Evolutionary conservation across 2,113 vertebrate species (phyloP).

Genomic region (Mandrillus leucophaeus): DNA sequence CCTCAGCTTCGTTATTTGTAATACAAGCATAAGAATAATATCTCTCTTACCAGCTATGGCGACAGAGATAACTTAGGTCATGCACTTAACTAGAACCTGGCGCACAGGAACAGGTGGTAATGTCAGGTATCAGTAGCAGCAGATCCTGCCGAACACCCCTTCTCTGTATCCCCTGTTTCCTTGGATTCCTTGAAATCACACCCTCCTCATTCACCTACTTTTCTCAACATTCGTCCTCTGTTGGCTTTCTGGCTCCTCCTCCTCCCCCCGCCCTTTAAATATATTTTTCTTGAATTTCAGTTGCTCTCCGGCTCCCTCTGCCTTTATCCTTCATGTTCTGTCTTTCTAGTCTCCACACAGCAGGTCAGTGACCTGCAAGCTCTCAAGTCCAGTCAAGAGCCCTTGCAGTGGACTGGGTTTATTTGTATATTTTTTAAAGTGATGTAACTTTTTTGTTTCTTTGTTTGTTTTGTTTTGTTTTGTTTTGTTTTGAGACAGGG

Average conservation of each 20-base stretch:
- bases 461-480: too few relatives aligned
- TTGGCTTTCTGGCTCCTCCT: neutral
- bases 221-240: neutral
- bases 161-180: neutral
- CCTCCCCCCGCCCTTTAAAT: neutral
- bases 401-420: accelerated
- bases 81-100: neutral
- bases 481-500: too few relatives aligned
- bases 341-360: neutral
- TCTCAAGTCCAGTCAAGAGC: accelerated
- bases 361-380: neutral
- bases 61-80: neutral
- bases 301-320: neutral
- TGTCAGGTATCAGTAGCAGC: neutral
- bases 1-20: neutral
- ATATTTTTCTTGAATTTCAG: neutral
- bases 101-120: neutral
- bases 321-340: neutral
- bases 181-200: neutral
- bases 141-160: neutral
- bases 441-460: neutral
- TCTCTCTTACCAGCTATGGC: neutral
- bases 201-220: neutral
- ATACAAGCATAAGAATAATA: neutral
- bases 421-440: neutral